Evolutionary conservation across 2,113 vertebrate genomes (phyloP).

Genomic region (Aptenodytes patagonicus): DNA sequence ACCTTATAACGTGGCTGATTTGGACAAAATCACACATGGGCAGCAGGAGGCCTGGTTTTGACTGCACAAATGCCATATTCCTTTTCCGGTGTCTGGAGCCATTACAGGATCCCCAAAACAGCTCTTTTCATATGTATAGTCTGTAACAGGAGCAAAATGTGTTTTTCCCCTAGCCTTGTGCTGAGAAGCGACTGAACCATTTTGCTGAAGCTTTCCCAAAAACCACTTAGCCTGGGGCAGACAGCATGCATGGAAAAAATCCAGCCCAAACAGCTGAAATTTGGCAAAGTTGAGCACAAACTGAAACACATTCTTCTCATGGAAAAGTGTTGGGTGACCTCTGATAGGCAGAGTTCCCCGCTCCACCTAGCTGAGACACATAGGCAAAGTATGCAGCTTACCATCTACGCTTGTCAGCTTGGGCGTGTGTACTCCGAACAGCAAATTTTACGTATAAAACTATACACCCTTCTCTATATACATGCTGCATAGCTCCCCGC

Average conservation of each 20-base stretch:
- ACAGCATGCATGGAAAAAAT: not conserved
- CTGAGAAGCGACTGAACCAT: not conserved
- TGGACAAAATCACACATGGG: not conserved
- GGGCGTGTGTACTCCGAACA: not conserved
- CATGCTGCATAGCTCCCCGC: not conserved
- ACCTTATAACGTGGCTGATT: not conserved
- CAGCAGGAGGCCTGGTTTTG: not conserved
- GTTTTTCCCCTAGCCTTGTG: not conserved
- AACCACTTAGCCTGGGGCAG: not conserved
- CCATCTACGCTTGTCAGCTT: not conserved
- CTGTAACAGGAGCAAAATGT: not conserved
- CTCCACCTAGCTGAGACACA: not conserved
- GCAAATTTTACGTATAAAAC: not conserved
- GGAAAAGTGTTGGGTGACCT: not conserved
- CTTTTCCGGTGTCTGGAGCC: not conserved
- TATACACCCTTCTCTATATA: not conserved
- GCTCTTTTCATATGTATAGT: not conserved
- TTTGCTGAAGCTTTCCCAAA: slow-evolving; percentile 30
- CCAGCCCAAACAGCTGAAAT: slow-evolving; percentile 41
- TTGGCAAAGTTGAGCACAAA: not conserved
- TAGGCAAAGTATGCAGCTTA: not conserved
- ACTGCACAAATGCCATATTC: not conserved
- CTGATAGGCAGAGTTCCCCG: not conserved
- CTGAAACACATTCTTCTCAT: not conserved
- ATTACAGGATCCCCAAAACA: not conserved